Conservation (phyloP, 2,113 vertebrate species). For the Marmota flaviventris region DNA sequence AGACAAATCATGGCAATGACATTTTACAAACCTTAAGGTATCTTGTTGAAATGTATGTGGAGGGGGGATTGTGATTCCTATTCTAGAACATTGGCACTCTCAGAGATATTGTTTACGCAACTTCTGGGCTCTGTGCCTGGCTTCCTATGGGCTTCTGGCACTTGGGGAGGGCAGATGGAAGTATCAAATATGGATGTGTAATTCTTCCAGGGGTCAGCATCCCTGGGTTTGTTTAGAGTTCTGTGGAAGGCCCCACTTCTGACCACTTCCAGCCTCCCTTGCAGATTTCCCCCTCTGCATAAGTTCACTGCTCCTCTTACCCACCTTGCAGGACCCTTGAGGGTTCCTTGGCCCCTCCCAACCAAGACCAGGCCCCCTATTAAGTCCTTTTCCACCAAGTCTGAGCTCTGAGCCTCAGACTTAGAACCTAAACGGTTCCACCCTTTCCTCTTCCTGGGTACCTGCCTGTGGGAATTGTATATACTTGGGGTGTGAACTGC, state of each 20-base stretch:
- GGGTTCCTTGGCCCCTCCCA: background rate
- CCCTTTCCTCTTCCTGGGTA: background rate
- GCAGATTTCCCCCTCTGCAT: background rate
- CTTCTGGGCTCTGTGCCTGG: background rate
- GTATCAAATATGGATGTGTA: background rate
- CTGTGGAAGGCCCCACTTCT: background rate
- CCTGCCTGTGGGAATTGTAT: background rate
- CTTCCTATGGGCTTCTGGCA: background rate
- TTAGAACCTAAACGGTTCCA: background rate
- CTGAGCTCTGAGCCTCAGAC: background rate
- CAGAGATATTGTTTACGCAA: fast-evolving
- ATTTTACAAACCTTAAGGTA: background rate
- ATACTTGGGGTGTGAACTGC: background rate
- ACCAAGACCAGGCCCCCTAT: too few species aligned
- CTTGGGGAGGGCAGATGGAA: background rate
- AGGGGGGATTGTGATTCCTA: background rate
- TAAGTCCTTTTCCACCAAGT: background rate
- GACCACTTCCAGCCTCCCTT: background rate
- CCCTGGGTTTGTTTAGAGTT: background rate
- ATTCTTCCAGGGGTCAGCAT: fast-evolving
- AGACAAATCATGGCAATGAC: background rate
- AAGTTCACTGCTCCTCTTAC: background rate
- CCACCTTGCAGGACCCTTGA: too few species aligned
- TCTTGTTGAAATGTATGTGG: background rate
- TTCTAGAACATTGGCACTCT: background rate